Evolutionary conservation across 2,797 vertebrate genomes (phyloP).

Genomic region (Catamblyrhynchus diadema): DNA sequence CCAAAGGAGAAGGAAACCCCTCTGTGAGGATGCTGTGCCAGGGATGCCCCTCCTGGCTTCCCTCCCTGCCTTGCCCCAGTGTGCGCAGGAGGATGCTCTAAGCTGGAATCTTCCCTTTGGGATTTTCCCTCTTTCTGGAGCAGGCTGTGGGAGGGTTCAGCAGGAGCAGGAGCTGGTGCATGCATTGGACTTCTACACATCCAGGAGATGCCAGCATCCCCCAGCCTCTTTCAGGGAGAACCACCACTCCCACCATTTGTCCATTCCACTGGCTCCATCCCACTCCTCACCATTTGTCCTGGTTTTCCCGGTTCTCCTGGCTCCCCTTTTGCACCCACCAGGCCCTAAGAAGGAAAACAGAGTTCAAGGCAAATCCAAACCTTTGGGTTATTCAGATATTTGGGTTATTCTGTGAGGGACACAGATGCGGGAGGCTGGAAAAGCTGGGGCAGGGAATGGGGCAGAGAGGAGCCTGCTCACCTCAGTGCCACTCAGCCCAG

Average conservation of each 20-base stretch:
- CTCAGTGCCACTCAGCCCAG: conserved; percentile 76
- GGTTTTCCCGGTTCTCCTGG: conserved; percentile 73
- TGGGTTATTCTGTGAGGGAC: not conserved
- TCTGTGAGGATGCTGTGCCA: fast-evolving
- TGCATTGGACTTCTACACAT: fast-evolving
- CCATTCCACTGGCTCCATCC: not conserved
- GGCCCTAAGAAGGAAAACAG: conserved; percentile 68
- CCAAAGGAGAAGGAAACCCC: not conserved
- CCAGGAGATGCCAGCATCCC: not conserved
- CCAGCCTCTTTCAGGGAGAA: not conserved
- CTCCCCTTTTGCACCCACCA: conserved; percentile 75
- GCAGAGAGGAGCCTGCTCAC: conserved; percentile 60
- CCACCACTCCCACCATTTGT: not conserved
- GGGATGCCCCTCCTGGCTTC: not conserved
- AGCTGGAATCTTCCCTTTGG: not conserved
- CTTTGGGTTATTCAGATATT: not conserved
- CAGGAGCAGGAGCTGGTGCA: not conserved
- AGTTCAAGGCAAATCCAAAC: not conserved
- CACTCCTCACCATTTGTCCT: conserved; percentile 76
- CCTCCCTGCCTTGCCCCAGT: fast-evolving
- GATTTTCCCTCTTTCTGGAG: not conserved
- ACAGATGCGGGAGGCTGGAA: not conserved
- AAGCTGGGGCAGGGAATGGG: not conserved
- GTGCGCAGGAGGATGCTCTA: not conserved
- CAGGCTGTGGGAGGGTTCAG: not conserved